phyloP scores from a whole-genome alignment of 1,140 invertebrate species.

The Drosophila hydei region DNA sequence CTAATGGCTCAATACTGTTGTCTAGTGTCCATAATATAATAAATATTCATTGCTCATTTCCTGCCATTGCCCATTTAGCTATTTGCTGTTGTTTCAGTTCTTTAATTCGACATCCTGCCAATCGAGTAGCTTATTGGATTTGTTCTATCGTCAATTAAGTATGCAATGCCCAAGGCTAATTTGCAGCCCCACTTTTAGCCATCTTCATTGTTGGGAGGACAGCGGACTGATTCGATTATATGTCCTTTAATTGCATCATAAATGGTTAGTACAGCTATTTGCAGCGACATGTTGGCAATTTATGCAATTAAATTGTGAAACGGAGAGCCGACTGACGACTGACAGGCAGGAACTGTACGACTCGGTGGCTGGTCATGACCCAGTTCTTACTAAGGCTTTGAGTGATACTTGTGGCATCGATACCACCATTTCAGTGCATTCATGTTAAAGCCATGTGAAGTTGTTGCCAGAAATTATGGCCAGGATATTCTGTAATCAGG shows the following conservation, averaged over 20 bases:
- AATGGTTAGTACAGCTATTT: conserved; percentile 23
- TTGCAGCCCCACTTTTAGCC: neutral
- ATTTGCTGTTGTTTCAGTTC: neutral
- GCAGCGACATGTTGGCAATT: conserved; percentile 7
- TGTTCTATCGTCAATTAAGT: conserved; percentile 8
- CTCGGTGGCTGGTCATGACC: neutral
- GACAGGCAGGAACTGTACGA: neutral
- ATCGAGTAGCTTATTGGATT: conserved; percentile 3
- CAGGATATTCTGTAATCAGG: neutral
- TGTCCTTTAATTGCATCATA: conserved; percentile 39
- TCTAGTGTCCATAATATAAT: neutral
- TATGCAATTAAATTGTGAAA: conserved; percentile 20
- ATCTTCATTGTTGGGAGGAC: conserved; percentile 10
- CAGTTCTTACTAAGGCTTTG: neutral
- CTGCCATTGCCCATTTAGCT: neutral
- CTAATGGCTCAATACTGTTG: neutral
- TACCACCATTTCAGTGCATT: too few species aligned
- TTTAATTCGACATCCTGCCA: neutral
- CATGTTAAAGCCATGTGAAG: too few species aligned
- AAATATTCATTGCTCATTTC: conserved; percentile 2
- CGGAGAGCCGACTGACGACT: neutral
- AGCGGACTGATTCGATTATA: conserved; percentile 31
- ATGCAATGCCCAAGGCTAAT: conserved; percentile 20
- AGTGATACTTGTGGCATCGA: conserved; percentile 7
- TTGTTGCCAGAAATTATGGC: too few species aligned